A percentile compares a stretch with the other conserved stretches of the same genome.
Conservation (phyloP, 2,113 vertebrate species). For the Protobothrops flavoviridis region DNA sequence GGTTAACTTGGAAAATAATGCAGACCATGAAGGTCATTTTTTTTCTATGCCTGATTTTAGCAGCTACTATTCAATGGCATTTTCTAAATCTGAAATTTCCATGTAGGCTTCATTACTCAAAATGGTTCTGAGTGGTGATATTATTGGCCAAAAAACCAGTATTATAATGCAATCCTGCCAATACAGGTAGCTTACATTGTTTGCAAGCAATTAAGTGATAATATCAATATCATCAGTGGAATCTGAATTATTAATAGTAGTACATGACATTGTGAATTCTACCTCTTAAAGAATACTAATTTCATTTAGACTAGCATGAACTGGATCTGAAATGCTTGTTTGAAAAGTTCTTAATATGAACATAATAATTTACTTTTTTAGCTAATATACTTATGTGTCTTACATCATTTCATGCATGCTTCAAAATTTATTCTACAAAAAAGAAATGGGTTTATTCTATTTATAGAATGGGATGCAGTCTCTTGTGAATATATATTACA, state of each 20-base stretch:
- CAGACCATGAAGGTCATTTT: not conserved
- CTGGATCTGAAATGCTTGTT: not conserved
- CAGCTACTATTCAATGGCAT: not conserved
- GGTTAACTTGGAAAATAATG: not conserved
- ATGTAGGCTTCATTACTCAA: not conserved
- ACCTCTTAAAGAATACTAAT: not conserved
- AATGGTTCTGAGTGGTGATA: not conserved
- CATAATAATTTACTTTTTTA: not conserved
- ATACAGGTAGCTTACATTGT: not conserved
- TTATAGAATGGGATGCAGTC: not conserved
- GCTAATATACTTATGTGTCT: not conserved
- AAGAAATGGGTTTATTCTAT: not conserved
- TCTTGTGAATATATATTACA: not conserved
- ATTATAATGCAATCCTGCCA: not conserved
- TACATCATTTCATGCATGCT: slow-evolving; percentile 28
- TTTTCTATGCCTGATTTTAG: not conserved
- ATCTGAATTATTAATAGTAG: not conserved
- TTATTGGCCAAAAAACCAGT: not conserved
- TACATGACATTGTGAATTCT: not conserved
- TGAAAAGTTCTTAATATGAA: not conserved
- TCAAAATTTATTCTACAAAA: slow-evolving; percentile 30
- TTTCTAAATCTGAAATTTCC: not conserved
- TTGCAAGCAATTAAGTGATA: not conserved
- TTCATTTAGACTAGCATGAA: not conserved
- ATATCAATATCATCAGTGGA: not conserved